These are phyloP conservation scores for Paedocypris micromegethes DNA, from an alignment of 2,797 vertebrate species.

Conservation along the genomic window DNA sequence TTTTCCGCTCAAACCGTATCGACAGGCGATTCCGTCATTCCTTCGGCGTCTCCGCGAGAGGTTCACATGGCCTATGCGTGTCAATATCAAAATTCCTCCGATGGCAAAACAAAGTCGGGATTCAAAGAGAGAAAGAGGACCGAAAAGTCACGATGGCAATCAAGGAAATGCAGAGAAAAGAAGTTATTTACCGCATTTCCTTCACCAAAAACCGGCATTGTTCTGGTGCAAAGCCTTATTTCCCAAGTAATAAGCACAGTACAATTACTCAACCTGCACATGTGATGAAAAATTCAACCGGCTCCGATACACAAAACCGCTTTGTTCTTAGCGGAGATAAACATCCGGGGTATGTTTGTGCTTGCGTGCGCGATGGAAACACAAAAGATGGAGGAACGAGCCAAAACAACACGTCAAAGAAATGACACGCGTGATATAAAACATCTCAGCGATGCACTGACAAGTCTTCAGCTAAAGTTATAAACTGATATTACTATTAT, in stretches of 20 bases:
- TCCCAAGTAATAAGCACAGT: background rate
- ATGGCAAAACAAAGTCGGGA: slow-evolving; percentile 13
- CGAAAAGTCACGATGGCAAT: slow-evolving; percentile 11
- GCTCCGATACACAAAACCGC: slow-evolving; percentile 31
- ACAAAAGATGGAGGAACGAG: slow-evolving; percentile 42
- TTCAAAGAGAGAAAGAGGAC: slow-evolving; percentile 4
- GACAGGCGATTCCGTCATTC: slow-evolving; percentile 40
- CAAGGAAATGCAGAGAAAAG: slow-evolving; percentile 19
- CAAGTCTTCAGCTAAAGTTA: too few relatives aligned
- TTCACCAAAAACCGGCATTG: background rate
- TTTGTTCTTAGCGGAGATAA: slow-evolving; percentile 35
- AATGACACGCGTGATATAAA: slow-evolving; percentile 26
- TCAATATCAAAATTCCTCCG: slow-evolving; percentile 30
- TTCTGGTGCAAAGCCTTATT: too few relatives aligned
- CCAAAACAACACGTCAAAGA: slow-evolving; percentile 39
- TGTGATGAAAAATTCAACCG: slow-evolving; percentile 28
- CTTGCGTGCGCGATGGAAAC: slow-evolving; percentile 22
- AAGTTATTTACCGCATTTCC: slow-evolving; percentile 14
- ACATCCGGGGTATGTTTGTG: slow-evolving; percentile 28
- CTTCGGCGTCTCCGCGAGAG: slow-evolving; percentile 10
- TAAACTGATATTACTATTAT: too few relatives aligned
- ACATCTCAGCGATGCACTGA: background rate
- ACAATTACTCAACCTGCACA: slow-evolving; percentile 35
- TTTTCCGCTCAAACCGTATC: slow-evolving; percentile 64
- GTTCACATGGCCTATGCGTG: slow-evolving; percentile 19